Evolutionary conservation across 2,888 invertebrate genomes (phyloP), one percentile per base, ranked within the genome.

Genomic region (Empis stercorea): DNA sequence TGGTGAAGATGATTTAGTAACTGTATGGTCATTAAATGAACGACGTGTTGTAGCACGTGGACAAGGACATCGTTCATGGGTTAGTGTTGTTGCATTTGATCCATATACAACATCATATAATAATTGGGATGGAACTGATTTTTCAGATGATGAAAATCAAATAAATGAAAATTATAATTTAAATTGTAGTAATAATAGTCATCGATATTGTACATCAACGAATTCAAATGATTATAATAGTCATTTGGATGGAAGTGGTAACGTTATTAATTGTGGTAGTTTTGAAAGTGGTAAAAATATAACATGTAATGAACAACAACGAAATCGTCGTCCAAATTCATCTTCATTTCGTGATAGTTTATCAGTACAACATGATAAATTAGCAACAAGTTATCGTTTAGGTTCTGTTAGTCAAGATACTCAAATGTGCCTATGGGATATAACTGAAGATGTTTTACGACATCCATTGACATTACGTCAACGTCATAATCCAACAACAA

Each of bases 391-490:
- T 61, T 91, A 89, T 66, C 74, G 92, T 54, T 74, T 96, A 52
- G 95, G 94, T 30, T 93, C 93, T 53, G 94, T 96, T 2, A 93
- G 96, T 30, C 96, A 99, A 68, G 99, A 99, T 71, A 97, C 97
- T 39, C 92, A 94, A 67, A 72, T 99, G 55, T 97, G 97, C 71
- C 73, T 99, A 54, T 99, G 99, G 99, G 99, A 99, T 66, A 79
- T 99, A 50, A 96, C 95, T 13, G 94, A 96, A 65, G 97, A 99
- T 63, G 82, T 94, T 48, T 71, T 99, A 48, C 73, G 81, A 56
- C 86, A 86, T 60, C 85, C 87, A 9, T 48, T 68, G 43, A 58
- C 65, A 16, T 51, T 68, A 43, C 57, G 67, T 4, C 68, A 66
- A 46, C 64, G 66, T n/a, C 62, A 65, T n/a, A 64, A 61, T 50